Percentiles rank a stretch among this genome's conserved stretches.
These are phyloP conservation scores for Rhegmatorhina hoffmannsi DNA, from an alignment of 2,113 vertebrate species.

Conservation along the genomic window DNA sequence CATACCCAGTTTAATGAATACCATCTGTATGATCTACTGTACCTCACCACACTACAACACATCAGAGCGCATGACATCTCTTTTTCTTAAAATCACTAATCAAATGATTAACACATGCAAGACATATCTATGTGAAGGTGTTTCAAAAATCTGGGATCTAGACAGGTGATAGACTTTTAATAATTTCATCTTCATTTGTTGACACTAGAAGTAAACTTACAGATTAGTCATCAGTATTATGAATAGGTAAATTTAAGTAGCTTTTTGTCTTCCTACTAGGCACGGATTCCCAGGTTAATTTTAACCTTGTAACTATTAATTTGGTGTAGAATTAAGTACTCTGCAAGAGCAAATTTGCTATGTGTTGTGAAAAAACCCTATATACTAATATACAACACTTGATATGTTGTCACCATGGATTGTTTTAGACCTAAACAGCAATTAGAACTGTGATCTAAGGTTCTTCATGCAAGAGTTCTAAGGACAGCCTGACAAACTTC, in stretches of 20 bases:
- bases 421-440: background rate
- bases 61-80: constrained; percentile 81
- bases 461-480: background rate
- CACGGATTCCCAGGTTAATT: background rate
- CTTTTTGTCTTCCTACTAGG: background rate
- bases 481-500: background rate
- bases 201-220: background rate
- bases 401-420: background rate
- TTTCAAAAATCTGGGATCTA: constrained; percentile 81
- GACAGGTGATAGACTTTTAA: constrained; percentile 71
- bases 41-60: constrained; percentile 82
- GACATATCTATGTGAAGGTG: constrained; percentile 72
- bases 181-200: background rate
- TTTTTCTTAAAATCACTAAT: constrained; percentile 87
- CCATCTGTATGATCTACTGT: constrained; percentile 77
- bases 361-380: background rate
- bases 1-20: constrained; percentile 78
- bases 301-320: background rate
- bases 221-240: background rate
- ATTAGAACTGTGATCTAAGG: background rate
- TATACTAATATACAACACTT: background rate
- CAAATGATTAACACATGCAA: constrained; percentile 83
- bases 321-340: background rate
- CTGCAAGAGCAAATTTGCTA: background rate
- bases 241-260: background rate